A percentile compares a stretch with the other conserved stretches of the same genome.
These are phyloP conservation scores for Dascyllus trimaculatus DNA, from an alignment of 2,113 vertebrate genomes.

Conservation along the genomic window DNA sequence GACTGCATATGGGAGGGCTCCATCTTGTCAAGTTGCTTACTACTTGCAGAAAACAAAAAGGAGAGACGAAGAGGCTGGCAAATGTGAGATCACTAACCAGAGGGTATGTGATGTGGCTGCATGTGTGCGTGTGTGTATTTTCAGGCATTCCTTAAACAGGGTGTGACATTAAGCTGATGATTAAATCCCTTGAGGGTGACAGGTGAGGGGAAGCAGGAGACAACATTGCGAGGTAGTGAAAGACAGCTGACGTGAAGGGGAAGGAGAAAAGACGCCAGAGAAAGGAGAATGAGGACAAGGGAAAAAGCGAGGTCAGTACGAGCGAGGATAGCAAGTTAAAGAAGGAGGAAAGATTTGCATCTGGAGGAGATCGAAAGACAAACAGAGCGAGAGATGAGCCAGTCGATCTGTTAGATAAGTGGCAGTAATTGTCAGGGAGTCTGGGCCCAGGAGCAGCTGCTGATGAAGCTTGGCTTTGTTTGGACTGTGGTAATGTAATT, in stretches of 20 bases:
- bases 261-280: slow-evolving; percentile 27
- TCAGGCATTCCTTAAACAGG: slow-evolving; percentile 49
- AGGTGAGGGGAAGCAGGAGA: slow-evolving; percentile 55
- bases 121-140: slow-evolving; percentile 2
- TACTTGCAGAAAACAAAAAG: slow-evolving; percentile 4
- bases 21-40: slow-evolving; percentile 19
- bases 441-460: slow-evolving; percentile 29
- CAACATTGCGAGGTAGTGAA: slow-evolving; percentile 24
- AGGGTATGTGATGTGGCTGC: not conserved
- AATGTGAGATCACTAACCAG: slow-evolving; percentile 12
- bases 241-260: slow-evolving; percentile 46
- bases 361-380: not conserved
- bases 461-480: slow-evolving; percentile 59
- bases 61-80: not conserved
- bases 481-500: slow-evolving; percentile 57
- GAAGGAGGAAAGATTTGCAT: not conserved
- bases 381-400: slow-evolving; percentile 18
- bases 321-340: not conserved
- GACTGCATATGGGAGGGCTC: slow-evolving; percentile 16
- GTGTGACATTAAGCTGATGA: slow-evolving; percentile 69
- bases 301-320: slow-evolving; percentile 11
- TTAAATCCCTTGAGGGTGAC: slow-evolving; percentile 62
- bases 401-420: slow-evolving; percentile 44
- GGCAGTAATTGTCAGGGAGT: slow-evolving; percentile 37
- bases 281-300: slow-evolving; percentile 11